Evolutionary conservation across 2,797 vertebrate species (phyloP).

Genomic region (Pteronotus mesoamericanus): DNA sequence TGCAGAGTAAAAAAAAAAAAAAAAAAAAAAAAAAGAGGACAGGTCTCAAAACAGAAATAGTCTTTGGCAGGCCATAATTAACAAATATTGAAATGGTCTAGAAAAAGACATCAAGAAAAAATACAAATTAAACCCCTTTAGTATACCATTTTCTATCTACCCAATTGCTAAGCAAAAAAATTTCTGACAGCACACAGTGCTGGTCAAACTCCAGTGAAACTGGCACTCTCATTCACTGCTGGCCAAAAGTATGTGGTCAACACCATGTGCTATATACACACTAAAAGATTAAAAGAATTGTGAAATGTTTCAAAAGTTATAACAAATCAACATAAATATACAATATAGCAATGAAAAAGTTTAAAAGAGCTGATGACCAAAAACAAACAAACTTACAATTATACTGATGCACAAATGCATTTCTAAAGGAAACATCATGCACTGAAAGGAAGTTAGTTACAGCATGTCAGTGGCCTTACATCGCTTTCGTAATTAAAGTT

Average conservation of each 20-base stretch:
- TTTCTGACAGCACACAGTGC: neutral
- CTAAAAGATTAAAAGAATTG: neutral
- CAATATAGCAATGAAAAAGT: neutral
- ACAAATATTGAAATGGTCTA: conserved; percentile 10
- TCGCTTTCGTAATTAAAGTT: neutral
- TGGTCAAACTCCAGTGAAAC: neutral
- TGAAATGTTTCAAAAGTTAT: neutral
- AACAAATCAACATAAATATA: neutral
- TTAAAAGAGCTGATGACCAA: neutral
- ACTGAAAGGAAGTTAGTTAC: neutral
- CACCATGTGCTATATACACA: neutral
- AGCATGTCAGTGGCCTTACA: neutral
- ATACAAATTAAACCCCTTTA: neutral
- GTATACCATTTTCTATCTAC: neutral
- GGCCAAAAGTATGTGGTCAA: neutral
- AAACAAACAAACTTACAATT: neutral
- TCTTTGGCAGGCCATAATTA: neutral
- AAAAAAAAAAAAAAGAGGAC: neutral
- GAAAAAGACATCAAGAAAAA: neutral
- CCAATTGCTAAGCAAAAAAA: neutral
- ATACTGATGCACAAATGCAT: neutral
- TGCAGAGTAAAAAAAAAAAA: conserved; percentile 72
- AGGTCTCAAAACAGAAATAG: conserved; percentile 11
- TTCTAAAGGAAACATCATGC: neutral
- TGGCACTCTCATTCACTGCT: neutral